These are phyloP conservation scores for Chloromyia formosa DNA, from an alignment of 2,888 invertebrate genomes.

Conservation along the genomic window DNA sequence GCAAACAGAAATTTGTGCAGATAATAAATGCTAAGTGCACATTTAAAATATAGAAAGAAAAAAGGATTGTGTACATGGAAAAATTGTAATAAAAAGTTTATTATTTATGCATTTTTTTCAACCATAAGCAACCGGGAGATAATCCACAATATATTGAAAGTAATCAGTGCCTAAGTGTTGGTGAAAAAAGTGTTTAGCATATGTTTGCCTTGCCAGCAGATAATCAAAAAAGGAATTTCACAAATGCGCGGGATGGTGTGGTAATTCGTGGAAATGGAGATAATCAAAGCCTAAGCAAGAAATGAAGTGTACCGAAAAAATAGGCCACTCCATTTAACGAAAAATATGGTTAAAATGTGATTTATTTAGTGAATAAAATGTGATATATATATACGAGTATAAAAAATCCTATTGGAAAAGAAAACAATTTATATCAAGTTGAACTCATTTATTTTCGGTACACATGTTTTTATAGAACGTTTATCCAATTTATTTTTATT, in stretches of 20 bases:
- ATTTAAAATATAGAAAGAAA: too few species aligned
- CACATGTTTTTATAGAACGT: not conserved
- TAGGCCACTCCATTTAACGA: not conserved
- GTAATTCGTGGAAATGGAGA: slow-evolving; percentile 27
- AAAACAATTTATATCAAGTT: not conserved
- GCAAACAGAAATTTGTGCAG: not conserved
- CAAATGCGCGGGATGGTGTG: not conserved
- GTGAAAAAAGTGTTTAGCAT: slow-evolving; percentile 23
- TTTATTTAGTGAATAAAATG: not conserved
- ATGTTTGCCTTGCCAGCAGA: slow-evolving; percentile 1
- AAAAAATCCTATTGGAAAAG: too few species aligned
- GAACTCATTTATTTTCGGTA: not conserved
- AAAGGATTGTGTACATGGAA: too few species aligned
- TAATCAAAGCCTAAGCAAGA: too few species aligned
- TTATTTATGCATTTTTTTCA: not conserved
- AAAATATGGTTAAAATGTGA: slow-evolving; percentile 20
- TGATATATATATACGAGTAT: not conserved
- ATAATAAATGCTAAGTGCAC: not conserved
- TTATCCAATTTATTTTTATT: not conserved
- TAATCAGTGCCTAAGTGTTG: slow-evolving; percentile 23
- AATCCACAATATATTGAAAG: not conserved
- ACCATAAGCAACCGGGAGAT: not conserved
- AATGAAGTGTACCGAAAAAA: not conserved
- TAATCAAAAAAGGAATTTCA: not conserved
- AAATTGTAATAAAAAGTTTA: not conserved